phyloP scores from a whole-genome alignment of 2,888 invertebrate species.

The Drosophila mettleri region DNA sequence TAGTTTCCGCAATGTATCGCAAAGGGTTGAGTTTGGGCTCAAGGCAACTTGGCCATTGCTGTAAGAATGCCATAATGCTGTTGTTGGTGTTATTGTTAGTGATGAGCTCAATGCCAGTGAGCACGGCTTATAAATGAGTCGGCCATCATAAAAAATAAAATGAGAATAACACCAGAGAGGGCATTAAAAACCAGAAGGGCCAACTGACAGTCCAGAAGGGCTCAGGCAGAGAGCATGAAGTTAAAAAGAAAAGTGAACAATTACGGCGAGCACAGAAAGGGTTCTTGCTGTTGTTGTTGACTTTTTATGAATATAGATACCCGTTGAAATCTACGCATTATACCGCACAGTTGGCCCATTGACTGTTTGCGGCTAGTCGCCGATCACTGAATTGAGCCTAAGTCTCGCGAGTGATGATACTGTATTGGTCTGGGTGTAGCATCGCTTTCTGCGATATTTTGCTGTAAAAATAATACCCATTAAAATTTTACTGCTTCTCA shows the following conservation, averaged over 20 bases:
- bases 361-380: constrained; percentile 62
- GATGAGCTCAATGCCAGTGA: constrained; percentile 65
- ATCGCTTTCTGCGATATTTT: constrained; percentile 67
- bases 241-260: constrained; percentile 43
- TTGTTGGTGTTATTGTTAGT: constrained; percentile 25
- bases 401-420: constrained; percentile 12
- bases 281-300: constrained; percentile 16
- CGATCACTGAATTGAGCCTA: constrained; percentile 55
- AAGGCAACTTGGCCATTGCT: constrained; percentile 11
- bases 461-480: constrained; percentile 84
- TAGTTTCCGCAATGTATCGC: constrained; percentile 60
- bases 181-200: constrained; percentile 49
- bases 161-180: constrained; percentile 43
- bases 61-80: constrained; percentile 40
- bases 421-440: constrained; percentile 30
- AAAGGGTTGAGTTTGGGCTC: constrained; percentile 64
- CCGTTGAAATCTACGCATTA: constrained; percentile 60
- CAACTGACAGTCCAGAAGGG: neutral
- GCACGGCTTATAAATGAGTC: constrained; percentile 41
- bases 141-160: constrained; percentile 72
- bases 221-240: constrained; percentile 7
- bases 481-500: constrained; percentile 84
- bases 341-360: constrained; percentile 67
- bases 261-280: constrained; percentile 3
- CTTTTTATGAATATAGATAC: constrained; percentile 17